Evolutionary conservation across 2,888 invertebrate species (phyloP), one percentile per base, ranked within the genome.

Genomic region (Meiosimyza platycephala): DNA sequence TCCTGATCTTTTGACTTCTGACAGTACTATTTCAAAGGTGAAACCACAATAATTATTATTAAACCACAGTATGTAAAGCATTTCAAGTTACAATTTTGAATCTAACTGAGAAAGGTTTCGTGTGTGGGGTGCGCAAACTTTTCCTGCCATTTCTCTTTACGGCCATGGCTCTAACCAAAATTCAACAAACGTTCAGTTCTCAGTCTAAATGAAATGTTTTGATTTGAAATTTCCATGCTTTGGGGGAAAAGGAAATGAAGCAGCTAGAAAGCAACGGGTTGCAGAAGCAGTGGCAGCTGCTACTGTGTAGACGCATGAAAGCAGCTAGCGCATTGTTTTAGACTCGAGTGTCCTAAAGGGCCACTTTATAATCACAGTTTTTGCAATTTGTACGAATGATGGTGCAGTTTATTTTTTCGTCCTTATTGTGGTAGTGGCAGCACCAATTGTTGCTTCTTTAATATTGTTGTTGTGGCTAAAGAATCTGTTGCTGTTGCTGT

Each of bases 351-450:
- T 51, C 64, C 64, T 59, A 50, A 69, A 52, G 59, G 18, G 51
- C 51, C 62, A 62, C 60, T 69, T 69, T 69, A 50, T 69, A 67
- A 69, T 51, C 69, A 62, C 51, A 62, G 59, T 51, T 67, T 57
- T 55, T 67, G 33, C 33, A n/a, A 65, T 52, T 65, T 64, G 48
- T 64, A 50, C 50, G 18, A 50, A 12, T 64, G 48, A 16, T 22
- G 50, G 12, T 64, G 63, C 63, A 40, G 63, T 22, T 50, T 18
- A 11, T 16, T 16, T 22, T 50, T 18, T 65, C 16, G 15, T 51
- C 28, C 15, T 65, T 65, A 15, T 28, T 51, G 51, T 33, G 18
- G 40, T 4, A 55, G 66, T 66, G 52, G 66, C 16, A 47, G 55
- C 33, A 12, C 16, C 28, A 57, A 28, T 57, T 57, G 57, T 57